These are phyloP conservation scores for Dryococelus australis DNA, from an alignment of 2,888 invertebrate genomes.

Conservation along the genomic window DNA sequence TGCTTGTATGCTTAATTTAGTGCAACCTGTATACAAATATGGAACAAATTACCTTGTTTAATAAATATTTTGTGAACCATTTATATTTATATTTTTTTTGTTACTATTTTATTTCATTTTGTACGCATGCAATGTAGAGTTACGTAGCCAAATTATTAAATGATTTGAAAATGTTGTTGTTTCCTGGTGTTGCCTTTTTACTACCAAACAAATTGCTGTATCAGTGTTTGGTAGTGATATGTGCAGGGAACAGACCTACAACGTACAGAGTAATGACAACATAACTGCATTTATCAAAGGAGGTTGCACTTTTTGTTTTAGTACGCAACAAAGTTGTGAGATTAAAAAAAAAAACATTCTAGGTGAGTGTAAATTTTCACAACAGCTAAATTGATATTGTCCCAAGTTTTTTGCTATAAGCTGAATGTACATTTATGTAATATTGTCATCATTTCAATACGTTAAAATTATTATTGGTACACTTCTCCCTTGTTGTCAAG, in stretches of 20 bases:
- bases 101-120: conserved; percentile 37
- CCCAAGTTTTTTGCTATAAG: no score
- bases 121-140: background rate
- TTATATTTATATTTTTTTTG: conserved; percentile 29
- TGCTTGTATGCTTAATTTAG: background rate
- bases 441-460: no score
- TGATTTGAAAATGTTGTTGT: background rate
- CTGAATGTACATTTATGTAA: no score
- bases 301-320: background rate
- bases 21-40: background rate
- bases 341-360: no score
- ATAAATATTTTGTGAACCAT: conserved; percentile 48
- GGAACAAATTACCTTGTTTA: conserved; percentile 33
- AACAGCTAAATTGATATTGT: no score
- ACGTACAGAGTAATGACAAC: background rate
- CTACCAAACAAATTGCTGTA: background rate
- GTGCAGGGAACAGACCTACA: no score
- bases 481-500: no score
- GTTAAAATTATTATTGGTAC: no score
- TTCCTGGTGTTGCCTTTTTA: conserved; percentile 13
- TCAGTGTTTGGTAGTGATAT: no score
- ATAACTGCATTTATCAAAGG: background rate
- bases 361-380: no score
- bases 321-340: no score
- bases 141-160: background rate